A percentile compares a stretch with the other conserved stretches of the same genome.
These are phyloP conservation scores for Drosophila pectinifera DNA, from an alignment of 1,140 invertebrate species.

Conservation along the genomic window DNA sequence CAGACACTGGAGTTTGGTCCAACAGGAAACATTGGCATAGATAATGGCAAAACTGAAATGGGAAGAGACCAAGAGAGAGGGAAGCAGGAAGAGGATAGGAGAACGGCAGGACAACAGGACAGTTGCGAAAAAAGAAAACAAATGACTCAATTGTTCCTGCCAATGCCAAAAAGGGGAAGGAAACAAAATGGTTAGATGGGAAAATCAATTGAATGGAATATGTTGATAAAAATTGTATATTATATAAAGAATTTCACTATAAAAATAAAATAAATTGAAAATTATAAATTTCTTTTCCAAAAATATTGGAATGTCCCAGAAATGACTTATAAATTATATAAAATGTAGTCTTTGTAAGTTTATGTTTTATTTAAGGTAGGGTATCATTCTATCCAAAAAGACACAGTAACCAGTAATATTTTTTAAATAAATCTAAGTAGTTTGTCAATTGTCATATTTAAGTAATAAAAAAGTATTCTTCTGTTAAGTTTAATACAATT, in stretches of 20 bases:
- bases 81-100: not conserved
- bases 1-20: slow-evolving; percentile 35
- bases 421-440: not conserved
- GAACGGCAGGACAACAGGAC: slow-evolving; percentile 25
- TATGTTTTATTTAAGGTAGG: too few species aligned
- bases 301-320: too few species aligned
- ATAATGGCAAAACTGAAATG: slow-evolving; percentile 51
- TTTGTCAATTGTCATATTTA: too few species aligned
- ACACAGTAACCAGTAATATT: too few species aligned
- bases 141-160: slow-evolving; percentile 57
- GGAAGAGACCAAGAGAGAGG: not conserved
- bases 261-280: not conserved
- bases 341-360: too few species aligned
- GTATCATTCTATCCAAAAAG: too few species aligned
- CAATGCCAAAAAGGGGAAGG: slow-evolving; percentile 32
- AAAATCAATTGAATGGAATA: slow-evolving; percentile 37
- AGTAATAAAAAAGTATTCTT: too few species aligned
- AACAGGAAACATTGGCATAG: slow-evolving; percentile 72
- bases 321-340: too few species aligned
- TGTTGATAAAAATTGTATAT: not conserved
- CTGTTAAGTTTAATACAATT: too few species aligned
- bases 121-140: slow-evolving; percentile 49
- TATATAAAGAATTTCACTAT: not conserved
- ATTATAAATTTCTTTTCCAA: too few species aligned
- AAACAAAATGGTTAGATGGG: slow-evolving; percentile 33